Base-by-base conservation (phyloP, 1,140 invertebrate species). In the Drosophila punjabiensis region DNA sequence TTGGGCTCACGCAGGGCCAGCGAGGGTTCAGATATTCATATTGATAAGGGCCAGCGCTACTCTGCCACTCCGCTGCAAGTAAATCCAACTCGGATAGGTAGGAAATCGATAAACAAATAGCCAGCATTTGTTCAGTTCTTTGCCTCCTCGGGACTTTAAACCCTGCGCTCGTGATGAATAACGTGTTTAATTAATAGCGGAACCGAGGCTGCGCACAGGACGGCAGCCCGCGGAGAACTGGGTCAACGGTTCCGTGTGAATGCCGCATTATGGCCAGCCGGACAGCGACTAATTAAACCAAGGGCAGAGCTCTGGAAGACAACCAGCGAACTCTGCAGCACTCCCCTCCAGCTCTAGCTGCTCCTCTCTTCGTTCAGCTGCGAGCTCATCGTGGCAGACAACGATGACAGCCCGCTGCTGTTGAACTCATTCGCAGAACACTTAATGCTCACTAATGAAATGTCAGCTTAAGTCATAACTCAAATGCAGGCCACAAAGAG, bases 381-480 rank as follows among this genome's bases (percentile, higher is more conserved):
- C 45, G 30, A 55, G 47, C 60, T 63, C 47, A 35, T 52, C 48
- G 30, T 33, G 20, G 50, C 4, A 37, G 55, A 35, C 69, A 48
- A 58, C 58, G 64, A 62, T 45, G 78, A 78, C 45, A 67, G 68
- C 76, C 64, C 62, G 63, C 59, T 64, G 76, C 69, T 66, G 83
- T 76, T 82, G 82, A 88, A 88, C 85, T 90, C 86, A 90, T 89
- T 89, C 85, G 75, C 85, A 85, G 82, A 79, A 81, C 85, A 91
- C 86, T 89, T 89, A 89, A 90, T 89, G 86, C 87, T 79, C 87
- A 91, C 89, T 92, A 92, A 92, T 92, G 89, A 92, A 92, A 92
- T 92, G 89, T 92, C 89, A 92, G 89, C 84, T 92, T 92, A 90
- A 89, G 89, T 92, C 89, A 92, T 92, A 92, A 92, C 80, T 92